phyloP scores from a whole-genome alignment of 1,140 invertebrate species.

The Steinernema feltiae region DNA sequence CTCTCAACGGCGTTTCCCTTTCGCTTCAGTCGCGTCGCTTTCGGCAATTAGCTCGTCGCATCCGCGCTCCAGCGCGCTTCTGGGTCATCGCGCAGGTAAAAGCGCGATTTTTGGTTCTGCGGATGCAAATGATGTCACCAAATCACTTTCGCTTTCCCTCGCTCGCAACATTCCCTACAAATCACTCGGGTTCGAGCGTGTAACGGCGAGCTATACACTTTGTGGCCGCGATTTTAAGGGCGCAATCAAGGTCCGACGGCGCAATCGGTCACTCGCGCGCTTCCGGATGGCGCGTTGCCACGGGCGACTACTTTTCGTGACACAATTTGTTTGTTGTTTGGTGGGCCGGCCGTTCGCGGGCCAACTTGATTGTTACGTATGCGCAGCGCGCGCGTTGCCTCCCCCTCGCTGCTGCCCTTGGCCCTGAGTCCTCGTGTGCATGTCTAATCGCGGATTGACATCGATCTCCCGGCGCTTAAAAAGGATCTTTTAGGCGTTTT shows the following conservation, averaged over 20 bases:
- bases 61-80: constrained; percentile 6
- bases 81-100: not conserved
- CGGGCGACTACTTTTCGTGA: not conserved
- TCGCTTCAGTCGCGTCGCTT: not conserved
- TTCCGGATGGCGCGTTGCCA: not conserved
- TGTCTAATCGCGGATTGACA: constrained; percentile 3
- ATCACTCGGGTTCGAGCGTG: not conserved
- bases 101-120: not conserved
- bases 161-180: not conserved
- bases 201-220: no score
- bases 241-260: no score
- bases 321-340: constrained; percentile 7
- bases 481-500: not conserved
- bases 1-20: not conserved
- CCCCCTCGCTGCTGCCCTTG: not conserved
- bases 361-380: not conserved
- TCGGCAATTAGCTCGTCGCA: not conserved
- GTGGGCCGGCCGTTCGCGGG: not conserved
- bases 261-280: not conserved
- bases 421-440: not conserved
- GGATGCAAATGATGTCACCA: not conserved
- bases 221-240: no score
- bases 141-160: not conserved
- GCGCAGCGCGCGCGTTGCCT: not conserved
- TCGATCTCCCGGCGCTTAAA: not conserved